phyloP scores from a whole-genome alignment of 2,113 vertebrate species.

The Zosterops japonicus region DNA sequence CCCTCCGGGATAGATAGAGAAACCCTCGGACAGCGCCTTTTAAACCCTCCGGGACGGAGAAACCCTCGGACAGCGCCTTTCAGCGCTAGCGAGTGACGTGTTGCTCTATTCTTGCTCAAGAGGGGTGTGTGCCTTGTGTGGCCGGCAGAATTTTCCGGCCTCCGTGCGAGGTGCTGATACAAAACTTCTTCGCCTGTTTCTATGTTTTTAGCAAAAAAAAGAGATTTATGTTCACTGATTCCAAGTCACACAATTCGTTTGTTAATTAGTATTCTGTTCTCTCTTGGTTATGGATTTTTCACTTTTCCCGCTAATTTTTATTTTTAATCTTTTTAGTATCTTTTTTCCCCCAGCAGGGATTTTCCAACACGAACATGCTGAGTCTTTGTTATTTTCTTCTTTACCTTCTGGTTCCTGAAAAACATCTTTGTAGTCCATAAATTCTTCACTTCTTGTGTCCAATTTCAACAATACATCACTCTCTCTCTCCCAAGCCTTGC shows the following conservation, averaged over 20 bases:
- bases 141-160: fast-evolving
- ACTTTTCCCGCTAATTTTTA: fast-evolving
- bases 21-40: neutral
- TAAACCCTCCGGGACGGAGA: fast-evolving
- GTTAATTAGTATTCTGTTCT: neutral
- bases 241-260: neutral
- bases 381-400: neutral
- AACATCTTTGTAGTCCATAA: neutral
- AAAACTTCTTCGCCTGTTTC: neutral
- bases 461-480: neutral
- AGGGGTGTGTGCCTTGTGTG: neutral
- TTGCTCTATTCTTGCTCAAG: neutral
- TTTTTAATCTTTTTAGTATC: neutral
- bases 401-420: neutral
- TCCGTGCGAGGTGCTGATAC: fast-evolving
- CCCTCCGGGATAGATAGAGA: fast-evolving
- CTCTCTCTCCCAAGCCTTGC: neutral
- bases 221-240: neutral
- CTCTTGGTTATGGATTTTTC: neutral
- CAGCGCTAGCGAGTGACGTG: neutral
- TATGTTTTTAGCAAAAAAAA: neutral
- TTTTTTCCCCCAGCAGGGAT: neutral
- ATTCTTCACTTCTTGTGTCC: neutral
- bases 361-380: neutral
- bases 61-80: neutral